Percentiles rank a stretch among this genome's conserved stretches.
Conservation (phyloP, 2,113 vertebrate species). For the Forbesichthys papilliferus region DNA sequence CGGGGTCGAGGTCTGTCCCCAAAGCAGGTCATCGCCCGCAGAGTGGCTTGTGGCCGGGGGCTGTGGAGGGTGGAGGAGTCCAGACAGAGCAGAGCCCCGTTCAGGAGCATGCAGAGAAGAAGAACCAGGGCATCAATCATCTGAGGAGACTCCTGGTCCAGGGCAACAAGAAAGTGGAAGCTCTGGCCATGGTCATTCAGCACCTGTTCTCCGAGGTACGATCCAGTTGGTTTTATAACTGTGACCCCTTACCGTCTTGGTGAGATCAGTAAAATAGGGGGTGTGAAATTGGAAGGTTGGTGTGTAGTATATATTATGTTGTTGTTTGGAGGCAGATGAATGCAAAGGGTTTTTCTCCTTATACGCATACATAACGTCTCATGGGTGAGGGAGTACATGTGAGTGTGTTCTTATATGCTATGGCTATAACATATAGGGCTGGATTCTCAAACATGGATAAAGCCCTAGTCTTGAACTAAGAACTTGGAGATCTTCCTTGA, state of each 20-base stretch:
- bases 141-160: conserved; percentile 61
- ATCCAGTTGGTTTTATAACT: not conserved
- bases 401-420: too few relatives aligned
- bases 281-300: too few relatives aligned
- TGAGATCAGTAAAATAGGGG: too few relatives aligned
- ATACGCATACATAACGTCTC: too few relatives aligned
- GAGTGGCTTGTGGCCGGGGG: not conserved
- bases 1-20: conserved; percentile 21
- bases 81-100: conserved; percentile 14
- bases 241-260: not conserved
- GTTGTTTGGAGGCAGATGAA: too few relatives aligned
- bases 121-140: conserved; percentile 58
- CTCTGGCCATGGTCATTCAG: conserved; percentile 67
- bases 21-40: conserved; percentile 28
- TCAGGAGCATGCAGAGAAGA: conserved; percentile 59
- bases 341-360: too few relatives aligned
- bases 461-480: too few relatives aligned
- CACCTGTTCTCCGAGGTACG: conserved; percentile 66
- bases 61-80: not conserved
- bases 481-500: too few relatives aligned
- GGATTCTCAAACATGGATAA: too few relatives aligned
- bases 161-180: conserved; percentile 64
- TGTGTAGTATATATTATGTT: too few relatives aligned
- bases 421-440: too few relatives aligned
- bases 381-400: too few relatives aligned